Evolutionary conservation across 2,113 vertebrate genomes (phyloP).

Genomic region (Clarias magur): DNA sequence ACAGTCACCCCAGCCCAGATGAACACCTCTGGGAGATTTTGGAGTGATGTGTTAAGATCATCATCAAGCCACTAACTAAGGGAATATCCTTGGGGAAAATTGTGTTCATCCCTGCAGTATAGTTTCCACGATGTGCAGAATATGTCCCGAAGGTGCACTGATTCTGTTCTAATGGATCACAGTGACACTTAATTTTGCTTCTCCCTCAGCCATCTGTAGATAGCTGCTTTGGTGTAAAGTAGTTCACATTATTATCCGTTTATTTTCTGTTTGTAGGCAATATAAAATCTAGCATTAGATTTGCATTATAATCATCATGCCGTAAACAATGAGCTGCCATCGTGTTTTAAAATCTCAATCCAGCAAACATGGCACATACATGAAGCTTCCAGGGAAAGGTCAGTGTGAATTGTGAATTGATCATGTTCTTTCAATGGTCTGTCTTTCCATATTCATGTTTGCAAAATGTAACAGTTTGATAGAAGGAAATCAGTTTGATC

Average conservation of each 20-base stretch:
- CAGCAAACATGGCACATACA: conserved; percentile 12
- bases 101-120: neutral
- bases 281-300: neutral
- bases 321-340: conserved; percentile 14
- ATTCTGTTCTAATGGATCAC: neutral
- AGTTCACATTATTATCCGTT: neutral
- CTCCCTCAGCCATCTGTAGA: neutral
- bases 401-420: conserved; percentile 34
- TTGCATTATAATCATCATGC: conserved; percentile 34
- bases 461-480: conserved; percentile 41
- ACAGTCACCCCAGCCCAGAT: neutral
- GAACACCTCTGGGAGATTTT: neutral
- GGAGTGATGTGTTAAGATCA: neutral
- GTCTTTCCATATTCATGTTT: conserved; percentile 34
- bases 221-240: neutral
- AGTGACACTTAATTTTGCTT: neutral
- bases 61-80: neutral
- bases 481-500: conserved; percentile 44
- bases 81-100: neutral
- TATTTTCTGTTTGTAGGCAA: neutral
- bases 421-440: conserved; percentile 37
- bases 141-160: neutral
- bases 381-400: conserved; percentile 42
- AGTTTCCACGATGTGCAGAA: neutral
- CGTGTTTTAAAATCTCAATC: conserved; percentile 40